Conservation (phyloP, 2,797 vertebrate genomes). For the Schizopygopsis malacanthus region DNA sequence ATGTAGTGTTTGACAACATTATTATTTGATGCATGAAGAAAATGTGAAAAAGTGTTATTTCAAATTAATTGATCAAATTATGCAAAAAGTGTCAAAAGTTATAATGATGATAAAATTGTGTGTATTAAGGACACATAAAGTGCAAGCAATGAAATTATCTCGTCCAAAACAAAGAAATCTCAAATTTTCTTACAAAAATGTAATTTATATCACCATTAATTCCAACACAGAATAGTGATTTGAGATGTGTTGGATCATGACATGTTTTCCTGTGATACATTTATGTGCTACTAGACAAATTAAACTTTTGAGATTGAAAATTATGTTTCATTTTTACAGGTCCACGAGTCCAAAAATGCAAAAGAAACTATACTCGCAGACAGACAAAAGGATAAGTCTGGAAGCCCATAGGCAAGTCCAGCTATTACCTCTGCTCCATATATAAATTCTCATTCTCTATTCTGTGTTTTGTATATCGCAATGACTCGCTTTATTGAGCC, state of each 20-base stretch:
- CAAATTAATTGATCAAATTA: neutral
- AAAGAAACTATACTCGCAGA: neutral
- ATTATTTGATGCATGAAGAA: neutral
- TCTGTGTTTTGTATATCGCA: conserved; percentile 15
- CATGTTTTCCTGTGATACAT: neutral
- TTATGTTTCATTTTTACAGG: neutral
- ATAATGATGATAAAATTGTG: neutral
- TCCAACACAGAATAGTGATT: neutral
- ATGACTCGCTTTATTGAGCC: conserved; percentile 32
- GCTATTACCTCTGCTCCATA: conserved; percentile 32
- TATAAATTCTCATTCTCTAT: conserved; percentile 29
- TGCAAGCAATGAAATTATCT: neutral
- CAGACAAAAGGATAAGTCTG: neutral
- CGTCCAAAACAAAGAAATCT: neutral
- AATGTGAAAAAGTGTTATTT: neutral
- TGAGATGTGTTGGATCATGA: neutral
- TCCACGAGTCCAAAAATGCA: neutral
- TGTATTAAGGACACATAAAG: neutral
- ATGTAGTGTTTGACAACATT: neutral
- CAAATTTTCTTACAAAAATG: neutral
- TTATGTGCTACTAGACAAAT: neutral
- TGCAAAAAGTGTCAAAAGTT: neutral
- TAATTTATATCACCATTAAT: neutral
- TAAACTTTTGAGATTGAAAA: neutral
- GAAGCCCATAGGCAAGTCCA: conserved; percentile 15